Percentiles rank a stretch among this genome's conserved stretches.
phyloP scores from a whole-genome alignment of 35 echinoderm and acorn worm species.

The Lytechinus variegatus region DNA sequence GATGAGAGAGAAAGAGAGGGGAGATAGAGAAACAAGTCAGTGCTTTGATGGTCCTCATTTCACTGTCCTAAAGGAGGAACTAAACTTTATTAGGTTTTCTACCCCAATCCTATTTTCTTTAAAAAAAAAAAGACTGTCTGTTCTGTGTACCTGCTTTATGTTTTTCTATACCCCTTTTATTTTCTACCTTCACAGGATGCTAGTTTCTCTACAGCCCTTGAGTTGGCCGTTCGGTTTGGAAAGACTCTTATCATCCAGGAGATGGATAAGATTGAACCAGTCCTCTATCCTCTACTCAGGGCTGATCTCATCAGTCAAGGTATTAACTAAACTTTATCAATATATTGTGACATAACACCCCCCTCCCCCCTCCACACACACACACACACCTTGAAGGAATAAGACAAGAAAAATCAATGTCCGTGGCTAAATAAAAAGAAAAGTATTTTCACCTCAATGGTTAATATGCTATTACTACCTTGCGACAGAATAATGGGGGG shows the following conservation, averaged over 20 bases:
- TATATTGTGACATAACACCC: background rate
- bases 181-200: constrained; percentile 68
- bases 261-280: constrained; percentile 94
- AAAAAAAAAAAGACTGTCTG: too few relatives aligned
- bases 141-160: too few relatives aligned
- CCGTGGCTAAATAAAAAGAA: too few relatives aligned
- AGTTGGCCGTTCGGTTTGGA: constrained; percentile 94
- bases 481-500: too few relatives aligned
- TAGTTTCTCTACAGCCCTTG: constrained; percentile 89
- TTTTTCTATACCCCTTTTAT: background rate
- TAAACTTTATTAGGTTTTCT: too few relatives aligned
- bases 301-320: constrained; percentile 98
- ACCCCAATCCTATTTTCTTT: too few relatives aligned
- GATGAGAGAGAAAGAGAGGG: background rate
- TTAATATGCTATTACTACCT: background rate
- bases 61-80: too few relatives aligned
- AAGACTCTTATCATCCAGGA: constrained; percentile 98
- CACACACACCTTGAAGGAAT: background rate
- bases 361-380: background rate
- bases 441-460: too few relatives aligned
- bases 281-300: constrained; percentile 88
- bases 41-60: too few relatives aligned
- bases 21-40: background rate
- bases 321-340: background rate
- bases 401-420: too few relatives aligned